These are phyloP conservation scores for Tenodera sinensis DNA, from an alignment of 2,888 invertebrate species.

Conservation along the genomic window DNA sequence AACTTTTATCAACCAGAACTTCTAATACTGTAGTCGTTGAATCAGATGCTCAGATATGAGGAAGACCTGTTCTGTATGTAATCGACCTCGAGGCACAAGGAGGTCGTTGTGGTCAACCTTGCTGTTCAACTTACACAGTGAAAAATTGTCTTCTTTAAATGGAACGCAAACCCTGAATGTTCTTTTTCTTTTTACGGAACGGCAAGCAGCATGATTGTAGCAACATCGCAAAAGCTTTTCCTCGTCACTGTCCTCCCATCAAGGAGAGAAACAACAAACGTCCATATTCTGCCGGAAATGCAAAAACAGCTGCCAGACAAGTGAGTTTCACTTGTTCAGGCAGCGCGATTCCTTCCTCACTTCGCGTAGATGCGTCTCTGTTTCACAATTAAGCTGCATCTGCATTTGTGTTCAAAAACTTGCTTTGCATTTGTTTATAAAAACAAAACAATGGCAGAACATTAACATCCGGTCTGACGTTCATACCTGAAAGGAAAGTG, in stretches of 20 bases:
- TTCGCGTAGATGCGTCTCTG: not conserved
- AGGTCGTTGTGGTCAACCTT: not conserved
- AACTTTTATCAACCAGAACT: not conserved
- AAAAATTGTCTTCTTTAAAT: not conserved
- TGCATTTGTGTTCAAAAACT: not conserved
- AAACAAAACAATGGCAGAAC: not conserved
- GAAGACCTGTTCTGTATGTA: not conserved
- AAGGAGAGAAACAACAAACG: not conserved
- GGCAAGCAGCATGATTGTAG: not conserved
- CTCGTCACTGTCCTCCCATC: not conserved
- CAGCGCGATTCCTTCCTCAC: not conserved
- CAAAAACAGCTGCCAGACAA: not conserved
- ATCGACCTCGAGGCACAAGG: not conserved
- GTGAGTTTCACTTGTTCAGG: not conserved
- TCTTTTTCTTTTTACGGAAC: no score
- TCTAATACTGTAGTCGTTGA: not conserved
- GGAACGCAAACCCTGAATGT: not conserved
- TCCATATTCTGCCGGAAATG: not conserved
- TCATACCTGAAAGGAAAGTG: no score
- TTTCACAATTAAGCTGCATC: not conserved
- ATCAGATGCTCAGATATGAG: not conserved
- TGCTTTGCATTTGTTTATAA: not conserved
- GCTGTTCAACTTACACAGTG: not conserved
- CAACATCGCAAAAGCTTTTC: not conserved
- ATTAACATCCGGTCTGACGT: not conserved